Evolutionary conservation across 2,113 vertebrate species (phyloP).

Genomic region (Heptranchias perlo): DNA sequence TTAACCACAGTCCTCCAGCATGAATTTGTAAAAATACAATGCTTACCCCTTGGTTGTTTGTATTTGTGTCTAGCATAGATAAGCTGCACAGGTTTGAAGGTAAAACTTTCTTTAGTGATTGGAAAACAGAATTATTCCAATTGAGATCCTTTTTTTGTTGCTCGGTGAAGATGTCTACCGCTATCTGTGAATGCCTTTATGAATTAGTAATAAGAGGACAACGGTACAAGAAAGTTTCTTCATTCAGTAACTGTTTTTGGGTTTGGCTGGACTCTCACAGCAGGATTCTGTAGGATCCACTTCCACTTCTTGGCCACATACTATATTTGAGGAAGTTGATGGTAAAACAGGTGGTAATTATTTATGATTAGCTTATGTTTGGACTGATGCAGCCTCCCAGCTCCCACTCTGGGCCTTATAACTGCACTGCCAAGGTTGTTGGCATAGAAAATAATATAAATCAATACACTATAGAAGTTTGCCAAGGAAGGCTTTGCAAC

Average conservation of each 20-base stretch:
- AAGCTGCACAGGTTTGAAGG: background rate
- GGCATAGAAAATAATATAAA: background rate
- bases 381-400: background rate
- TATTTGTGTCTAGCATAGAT: background rate
- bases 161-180: background rate
- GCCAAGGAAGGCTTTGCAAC: background rate
- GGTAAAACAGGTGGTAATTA: constrained; percentile 2
- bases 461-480: background rate
- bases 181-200: background rate
- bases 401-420: background rate
- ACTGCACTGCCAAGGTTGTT: background rate
- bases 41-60: background rate
- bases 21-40: background rate
- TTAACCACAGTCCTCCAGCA: background rate
- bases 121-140: background rate
- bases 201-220: background rate
- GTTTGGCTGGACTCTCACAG: background rate
- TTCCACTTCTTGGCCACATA: background rate
- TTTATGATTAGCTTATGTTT: background rate
- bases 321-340: background rate
- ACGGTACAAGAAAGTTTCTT: background rate
- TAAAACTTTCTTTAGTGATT: background rate
- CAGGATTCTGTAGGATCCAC: background rate
- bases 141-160: background rate
- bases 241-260: background rate